A percentile compares a stretch with the other conserved stretches of the same genome.
phyloP scores from a whole-genome alignment of 2,888 invertebrate genomes.

The Scaptomyza caliginosa region DNA sequence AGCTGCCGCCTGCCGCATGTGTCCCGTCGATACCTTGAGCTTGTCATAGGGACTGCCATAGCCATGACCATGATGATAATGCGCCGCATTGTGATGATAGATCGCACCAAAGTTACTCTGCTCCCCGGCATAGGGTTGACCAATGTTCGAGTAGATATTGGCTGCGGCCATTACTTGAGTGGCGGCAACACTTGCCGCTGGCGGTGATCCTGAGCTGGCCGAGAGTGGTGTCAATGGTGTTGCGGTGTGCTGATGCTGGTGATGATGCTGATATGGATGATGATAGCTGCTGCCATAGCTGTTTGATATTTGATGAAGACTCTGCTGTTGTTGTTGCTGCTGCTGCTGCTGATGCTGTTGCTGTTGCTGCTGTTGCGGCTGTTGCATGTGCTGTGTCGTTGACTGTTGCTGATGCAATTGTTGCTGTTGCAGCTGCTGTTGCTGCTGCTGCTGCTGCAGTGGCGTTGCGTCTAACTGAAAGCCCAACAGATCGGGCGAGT shows the following conservation, averaged over 20 bases:
- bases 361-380: conserved; percentile 47
- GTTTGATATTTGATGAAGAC: conserved; percentile 40
- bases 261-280: conserved; percentile 49
- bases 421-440: conserved; percentile 41
- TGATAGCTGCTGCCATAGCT: conserved; percentile 48
- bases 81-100: conserved; percentile 82
- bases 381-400: conserved; percentile 33
- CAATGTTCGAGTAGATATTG: conserved; percentile 81
- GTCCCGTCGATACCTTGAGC: conserved; percentile 78
- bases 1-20: conserved; percentile 67
- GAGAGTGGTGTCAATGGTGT: conserved; percentile 67
- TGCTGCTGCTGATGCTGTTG: conserved; percentile 31
- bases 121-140: conserved; percentile 82
- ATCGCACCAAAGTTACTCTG: conserved; percentile 84
- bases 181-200: conserved; percentile 48
- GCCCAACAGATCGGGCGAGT: conserved; percentile 80
- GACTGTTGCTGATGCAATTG: conserved; percentile 46
- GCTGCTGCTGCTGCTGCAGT: conserved; percentile 52
- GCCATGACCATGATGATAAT: conserved; percentile 71
- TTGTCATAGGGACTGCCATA: conserved; percentile 84
- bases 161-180: conserved; percentile 77
- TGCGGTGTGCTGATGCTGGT: conserved; percentile 40
- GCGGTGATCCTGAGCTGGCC: conserved; percentile 64
- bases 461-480: conserved; percentile 63
- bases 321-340: conserved; percentile 44